phyloP scores from a whole-genome alignment of 2,797 vertebrate genomes.

The Perodicticus potto region DNA sequence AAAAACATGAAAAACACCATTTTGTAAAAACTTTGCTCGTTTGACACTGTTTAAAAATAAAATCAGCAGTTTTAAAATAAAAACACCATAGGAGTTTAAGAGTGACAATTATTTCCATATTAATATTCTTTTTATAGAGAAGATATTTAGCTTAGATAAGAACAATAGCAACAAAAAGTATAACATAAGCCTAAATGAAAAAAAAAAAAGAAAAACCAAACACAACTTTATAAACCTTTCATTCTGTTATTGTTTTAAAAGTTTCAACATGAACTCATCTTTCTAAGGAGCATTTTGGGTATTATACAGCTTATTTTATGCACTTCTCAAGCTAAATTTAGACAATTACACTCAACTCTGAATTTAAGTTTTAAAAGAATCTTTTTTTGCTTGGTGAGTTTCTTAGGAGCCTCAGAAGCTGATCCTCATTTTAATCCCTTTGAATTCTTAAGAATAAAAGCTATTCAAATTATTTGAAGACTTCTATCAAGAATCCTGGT shows the following conservation, averaged over 20 bases:
- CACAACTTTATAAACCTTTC: not conserved
- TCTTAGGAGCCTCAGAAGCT: conserved; percentile 59
- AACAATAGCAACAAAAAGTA: not conserved
- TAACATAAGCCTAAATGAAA: not conserved
- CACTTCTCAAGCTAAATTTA: conserved; percentile 65
- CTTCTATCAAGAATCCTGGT: conserved; percentile 71
- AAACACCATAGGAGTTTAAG: not conserved
- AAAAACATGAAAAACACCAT: not conserved
- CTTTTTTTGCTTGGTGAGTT: conserved; percentile 22
- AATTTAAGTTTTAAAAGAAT: conserved; percentile 58
- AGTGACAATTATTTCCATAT: not conserved
- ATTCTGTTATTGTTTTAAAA: conserved; percentile 22
- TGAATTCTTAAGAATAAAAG: conserved; percentile 72
- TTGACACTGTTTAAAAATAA: not conserved
- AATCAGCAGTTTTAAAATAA: conserved; percentile 19
- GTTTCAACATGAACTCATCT: conserved; percentile 20
- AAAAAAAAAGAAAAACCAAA: too few relatives aligned
- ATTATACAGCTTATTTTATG: conserved; percentile 50
- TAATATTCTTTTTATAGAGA: not conserved
- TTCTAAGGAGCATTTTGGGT: conserved; percentile 17
- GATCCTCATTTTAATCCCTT: conserved; percentile 65
- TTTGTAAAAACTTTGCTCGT: not conserved
- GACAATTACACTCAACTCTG: conserved; percentile 30
- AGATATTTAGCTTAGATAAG: not conserved
- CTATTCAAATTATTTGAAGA: conserved; percentile 78